Evolutionary conservation across 1,140 invertebrate species (phyloP).

Genomic region (Drosophila busckii): DNA sequence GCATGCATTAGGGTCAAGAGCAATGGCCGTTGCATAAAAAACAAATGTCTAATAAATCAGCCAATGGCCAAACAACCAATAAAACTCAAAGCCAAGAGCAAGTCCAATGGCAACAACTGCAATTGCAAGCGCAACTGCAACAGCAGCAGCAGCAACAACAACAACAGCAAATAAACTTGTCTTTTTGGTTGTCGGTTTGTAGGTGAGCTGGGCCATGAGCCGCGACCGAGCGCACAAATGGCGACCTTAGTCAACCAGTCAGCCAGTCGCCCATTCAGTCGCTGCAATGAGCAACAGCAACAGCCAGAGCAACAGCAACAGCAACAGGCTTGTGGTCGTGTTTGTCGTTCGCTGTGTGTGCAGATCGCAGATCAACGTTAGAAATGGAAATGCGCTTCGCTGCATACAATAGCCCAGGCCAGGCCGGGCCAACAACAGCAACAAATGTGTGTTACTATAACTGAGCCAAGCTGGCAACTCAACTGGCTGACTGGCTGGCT

Average conservation of each 20-base stretch:
- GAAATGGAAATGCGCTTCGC: slow-evolving; percentile 78
- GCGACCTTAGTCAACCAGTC: slow-evolving; percentile 46
- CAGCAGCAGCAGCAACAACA: slow-evolving; percentile 8
- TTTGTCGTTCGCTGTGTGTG: slow-evolving; percentile 50
- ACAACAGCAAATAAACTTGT: slow-evolving; percentile 59
- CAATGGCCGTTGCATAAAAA: slow-evolving; percentile 23
- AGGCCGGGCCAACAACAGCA: slow-evolving; percentile 17
- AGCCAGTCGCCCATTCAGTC: slow-evolving; percentile 8
- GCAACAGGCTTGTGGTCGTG: slow-evolving; percentile 25
- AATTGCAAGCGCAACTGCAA: slow-evolving; percentile 20
- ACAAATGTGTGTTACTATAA: slow-evolving; percentile 71
- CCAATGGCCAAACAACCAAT: slow-evolving; percentile 56
- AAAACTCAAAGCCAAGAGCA: slow-evolving; percentile 73
- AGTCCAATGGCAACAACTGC: slow-evolving; percentile 68
- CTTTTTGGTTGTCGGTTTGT: slow-evolving; percentile 64
- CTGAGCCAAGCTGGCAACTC: slow-evolving; percentile 54
- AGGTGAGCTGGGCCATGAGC: slow-evolving; percentile 73
- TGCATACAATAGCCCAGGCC: slow-evolving; percentile 63
- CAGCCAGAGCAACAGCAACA: slow-evolving; percentile 15
- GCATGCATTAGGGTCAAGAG: slow-evolving; percentile 63
- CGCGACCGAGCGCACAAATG: slow-evolving; percentile 38
- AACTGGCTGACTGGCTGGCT: slow-evolving; percentile 11
- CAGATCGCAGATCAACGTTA: slow-evolving; percentile 76
- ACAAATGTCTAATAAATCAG: slow-evolving; percentile 53
- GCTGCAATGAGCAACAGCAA: slow-evolving; percentile 4